Base-by-base conservation (phyloP, 2,113 vertebrate species). In the Seriola dumerili region DNA sequence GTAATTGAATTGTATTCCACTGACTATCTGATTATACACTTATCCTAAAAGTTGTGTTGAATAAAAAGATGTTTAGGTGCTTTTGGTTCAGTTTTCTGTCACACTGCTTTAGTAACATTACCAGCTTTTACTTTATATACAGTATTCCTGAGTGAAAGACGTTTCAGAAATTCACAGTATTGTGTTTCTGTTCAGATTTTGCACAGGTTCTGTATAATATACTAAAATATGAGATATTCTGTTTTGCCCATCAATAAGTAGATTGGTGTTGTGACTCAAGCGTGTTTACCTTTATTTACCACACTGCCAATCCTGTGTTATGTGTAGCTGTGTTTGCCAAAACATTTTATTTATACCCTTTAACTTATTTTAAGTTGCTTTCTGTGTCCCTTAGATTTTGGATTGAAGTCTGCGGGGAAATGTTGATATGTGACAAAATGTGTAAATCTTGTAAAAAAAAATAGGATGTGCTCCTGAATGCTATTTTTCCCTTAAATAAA, bases 401-500 rank as follows among this genome's bases (percentile, higher is more conserved):
- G 62, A 54, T 46, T 29, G 32, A 13, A 69, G 6, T 64, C 23
- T n/a, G 21, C 17, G 16, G 8, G 0, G 17, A 72, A 72, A 63
- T 11, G 8, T 12, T 62, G 17, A 34, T 29, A 23, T 48, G 32
- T 85, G 54, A 48, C 3, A 46, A 75, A 64, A n/a, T 42, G 40
- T 88, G 79, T 82, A 80, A 36, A 89, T 38, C 21, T 72, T 89
- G 48, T 83, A 70, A 50, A 48, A 5, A 13, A 85, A 68, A 52
- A 75, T 34, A 67, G 3, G 12, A 67, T 16, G 54, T 44, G 9
- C 32, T 55, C 55, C 67, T 74, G 54, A 52, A 55, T 42, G 55
- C 4, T 71, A 55, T 86, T 78, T 78, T 81, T 59, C 66, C 77
- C 19, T 79, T 29, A 58, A 86, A 83, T 87, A 87, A 85, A 85